Percentiles rank a stretch among this genome's conserved stretches.
Evolutionary conservation across 2,113 vertebrate species (phyloP).

Genomic region (Hippocampus guttulatus): DNA sequence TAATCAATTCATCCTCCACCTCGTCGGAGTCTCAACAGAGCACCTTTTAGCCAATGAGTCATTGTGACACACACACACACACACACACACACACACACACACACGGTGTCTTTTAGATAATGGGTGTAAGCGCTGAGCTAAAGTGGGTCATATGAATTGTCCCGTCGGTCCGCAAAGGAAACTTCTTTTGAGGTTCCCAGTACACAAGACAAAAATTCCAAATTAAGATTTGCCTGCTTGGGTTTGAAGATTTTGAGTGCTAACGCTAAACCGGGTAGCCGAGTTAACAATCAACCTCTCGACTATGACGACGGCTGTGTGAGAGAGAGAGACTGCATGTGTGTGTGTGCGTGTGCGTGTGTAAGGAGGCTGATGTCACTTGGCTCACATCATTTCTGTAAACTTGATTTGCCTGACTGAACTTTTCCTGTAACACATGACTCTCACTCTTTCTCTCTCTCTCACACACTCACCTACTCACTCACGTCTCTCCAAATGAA

Average conservation of each 20-base stretch:
- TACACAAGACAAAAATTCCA: no score
- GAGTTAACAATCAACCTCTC: no score
- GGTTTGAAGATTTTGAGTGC: no score
- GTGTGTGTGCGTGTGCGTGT: background rate
- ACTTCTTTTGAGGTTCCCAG: background rate
- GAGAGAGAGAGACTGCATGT: no score
- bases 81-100: background rate
- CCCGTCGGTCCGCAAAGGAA: background rate
- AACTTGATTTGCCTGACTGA: conserved; percentile 27
- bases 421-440: conserved; percentile 18
- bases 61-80: conserved; percentile 9
- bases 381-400: conserved; percentile 51
- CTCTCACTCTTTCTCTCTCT: background rate
- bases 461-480: background rate
- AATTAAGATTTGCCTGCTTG: no score
- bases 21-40: conserved; percentile 7
- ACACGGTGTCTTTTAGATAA: conserved; percentile 31
- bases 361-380: conserved; percentile 48
- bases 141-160: conserved; percentile 27
- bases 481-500: background rate
- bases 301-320: no score
- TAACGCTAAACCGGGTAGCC: no score
- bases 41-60: conserved; percentile 31
- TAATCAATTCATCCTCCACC: conserved; percentile 3
- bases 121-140: conserved; percentile 22